Percentiles rank a stretch among this genome's conserved stretches.
phyloP scores from a whole-genome alignment of 2,888 invertebrate species.

The Cataglyphis rosenhaueri region DNA sequence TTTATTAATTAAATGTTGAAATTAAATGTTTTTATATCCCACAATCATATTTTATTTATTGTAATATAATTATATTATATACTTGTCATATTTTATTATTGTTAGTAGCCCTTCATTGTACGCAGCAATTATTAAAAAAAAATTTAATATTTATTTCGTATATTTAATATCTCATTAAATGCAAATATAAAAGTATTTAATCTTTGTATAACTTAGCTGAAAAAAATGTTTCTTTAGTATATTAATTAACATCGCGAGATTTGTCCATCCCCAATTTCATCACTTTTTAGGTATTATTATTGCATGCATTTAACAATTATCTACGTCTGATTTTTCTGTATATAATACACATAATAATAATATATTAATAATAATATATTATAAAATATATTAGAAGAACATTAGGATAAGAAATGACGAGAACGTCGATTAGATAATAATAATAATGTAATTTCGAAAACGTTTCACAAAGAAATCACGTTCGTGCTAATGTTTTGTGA shows the following conservation, averaged over 20 bases:
- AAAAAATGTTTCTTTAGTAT: background rate
- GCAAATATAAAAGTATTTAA: background rate
- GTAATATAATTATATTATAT: background rate
- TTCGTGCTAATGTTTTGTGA: background rate
- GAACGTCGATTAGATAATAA: background rate
- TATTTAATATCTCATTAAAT: constrained; percentile 21
- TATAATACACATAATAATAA: constrained; percentile 22
- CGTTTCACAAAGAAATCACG: background rate
- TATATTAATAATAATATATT: too few relatives aligned
- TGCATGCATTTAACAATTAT: constrained; percentile 41
- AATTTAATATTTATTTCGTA: background rate
- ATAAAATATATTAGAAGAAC: constrained; percentile 14
- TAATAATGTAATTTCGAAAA: background rate
- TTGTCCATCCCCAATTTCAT: constrained; percentile 26
- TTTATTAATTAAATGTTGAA: background rate
- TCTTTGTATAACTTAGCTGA: background rate
- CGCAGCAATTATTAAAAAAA: background rate
- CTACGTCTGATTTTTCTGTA: constrained; percentile 1
- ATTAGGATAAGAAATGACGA: background rate
- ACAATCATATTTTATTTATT: background rate
- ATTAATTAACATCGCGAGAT: background rate
- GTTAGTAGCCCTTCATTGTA: background rate
- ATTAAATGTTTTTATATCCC: background rate
- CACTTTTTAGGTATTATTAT: constrained; percentile 7
- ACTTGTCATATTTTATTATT: background rate